Evolutionary conservation across 2,888 invertebrate genomes (phyloP), one percentile per base, ranked within the genome.

Genomic region (Lasiommata megera): DNA sequence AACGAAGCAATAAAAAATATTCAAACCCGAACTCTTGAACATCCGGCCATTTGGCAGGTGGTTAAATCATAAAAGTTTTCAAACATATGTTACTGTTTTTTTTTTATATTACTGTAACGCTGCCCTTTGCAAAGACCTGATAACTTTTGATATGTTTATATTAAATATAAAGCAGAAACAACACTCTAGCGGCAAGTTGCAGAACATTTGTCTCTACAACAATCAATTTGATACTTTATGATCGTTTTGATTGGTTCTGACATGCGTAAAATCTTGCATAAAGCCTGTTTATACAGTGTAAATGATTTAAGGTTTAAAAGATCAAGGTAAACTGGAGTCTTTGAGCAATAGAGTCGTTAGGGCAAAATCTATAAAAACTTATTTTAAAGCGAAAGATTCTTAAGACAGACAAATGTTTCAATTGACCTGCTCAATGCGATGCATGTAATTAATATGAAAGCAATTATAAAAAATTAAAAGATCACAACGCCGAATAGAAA

Each of bases 271-370:
- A 62, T 62, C 50, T 60, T 58, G 46, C 53, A 55, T 57, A 52
- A 55, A 56, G 53, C 59, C 56, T 52, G 60, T 61, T 61, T 58
- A 58, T 58, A 37, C 57, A 58, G 34, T 58, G 50, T 63, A 59
- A 54, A 56, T 57, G 60, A 63, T 58, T 54, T 53, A 53, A 63
- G 61, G 54, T 54, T 63, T 63, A 48, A 63, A 63, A 65, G 63
- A 65, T 65, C 65, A 65, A 65, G 65, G 65, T 50, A 17, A 65
- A 62, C 65, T 36, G 41, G 63, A 55, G 37, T 52, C 48, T 50
- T 59, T 54, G 48, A 61, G 58, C 60, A 60, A 60, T 62, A 46
- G 23, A 56, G 38, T 63, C 63, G 57, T 64, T 60, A 60, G 58
- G 55, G 58, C 43, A 31, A 47, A 43, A 44, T 55, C 34, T 34